Percentiles rank a stretch among this genome's conserved stretches.
These are phyloP conservation scores for Emesis furor DNA, from an alignment of 2,888 invertebrate species.

Conservation along the genomic window DNA sequence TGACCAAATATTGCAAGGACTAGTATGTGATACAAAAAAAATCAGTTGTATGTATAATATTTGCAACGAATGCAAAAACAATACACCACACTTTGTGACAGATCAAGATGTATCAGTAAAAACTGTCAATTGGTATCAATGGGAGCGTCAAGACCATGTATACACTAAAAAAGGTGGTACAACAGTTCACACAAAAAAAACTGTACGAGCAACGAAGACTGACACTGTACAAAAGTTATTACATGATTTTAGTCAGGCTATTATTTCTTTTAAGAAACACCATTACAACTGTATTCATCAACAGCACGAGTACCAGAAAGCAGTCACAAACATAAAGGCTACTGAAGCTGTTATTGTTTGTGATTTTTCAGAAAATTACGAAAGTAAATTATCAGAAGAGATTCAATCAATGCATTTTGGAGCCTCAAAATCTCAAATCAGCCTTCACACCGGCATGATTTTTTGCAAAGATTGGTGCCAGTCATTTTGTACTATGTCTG, in stretches of 20 bases:
- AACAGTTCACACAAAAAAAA: neutral
- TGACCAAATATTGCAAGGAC: too few relatives aligned
- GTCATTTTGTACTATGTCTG: neutral
- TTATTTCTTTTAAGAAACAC: neutral
- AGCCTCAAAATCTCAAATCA: neutral
- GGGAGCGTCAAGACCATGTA: neutral
- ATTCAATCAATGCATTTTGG: neutral
- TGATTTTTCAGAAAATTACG: conserved; percentile 6
- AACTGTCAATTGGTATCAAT: neutral
- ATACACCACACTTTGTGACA: too few relatives aligned
- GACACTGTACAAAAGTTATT: neutral
- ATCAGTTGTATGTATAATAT: too few relatives aligned
- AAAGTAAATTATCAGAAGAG: neutral
- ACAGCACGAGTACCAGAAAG: neutral
- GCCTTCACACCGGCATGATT: neutral
- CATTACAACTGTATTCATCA: neutral
- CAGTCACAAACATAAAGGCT: neutral
- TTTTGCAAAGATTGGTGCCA: neutral
- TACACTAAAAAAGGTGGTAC: neutral
- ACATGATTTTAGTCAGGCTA: neutral
- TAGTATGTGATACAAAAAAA: too few relatives aligned
- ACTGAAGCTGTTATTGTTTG: neutral
- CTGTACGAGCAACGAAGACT: neutral
- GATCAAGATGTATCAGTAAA: too few relatives aligned
- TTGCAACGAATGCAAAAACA: too few relatives aligned